Base-by-base conservation (phyloP, 2,113 vertebrate species). In the Candoia aspera region DNA sequence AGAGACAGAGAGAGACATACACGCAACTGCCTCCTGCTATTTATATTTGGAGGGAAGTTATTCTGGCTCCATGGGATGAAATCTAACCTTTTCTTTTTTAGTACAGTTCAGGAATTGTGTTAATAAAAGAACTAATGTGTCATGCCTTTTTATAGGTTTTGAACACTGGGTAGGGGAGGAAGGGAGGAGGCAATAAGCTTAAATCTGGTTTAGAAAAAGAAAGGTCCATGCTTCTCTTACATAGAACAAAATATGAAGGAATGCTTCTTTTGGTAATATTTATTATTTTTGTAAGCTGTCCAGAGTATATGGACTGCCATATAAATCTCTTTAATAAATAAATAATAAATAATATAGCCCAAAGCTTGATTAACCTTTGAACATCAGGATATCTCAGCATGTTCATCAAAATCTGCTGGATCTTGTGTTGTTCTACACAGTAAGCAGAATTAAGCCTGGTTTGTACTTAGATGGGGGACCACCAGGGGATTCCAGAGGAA, bases 11-110 rank as follows among this genome's bases (percentile, higher is more conserved):
- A 42, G 42, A n/a, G 57, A 91, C 1, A 37, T 91, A 87, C 91
- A 49, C 91, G 53, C 19, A 58, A 90, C 93, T 73, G 96, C 96
- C 96, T 96, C 93, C 93, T 95, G 96, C 95, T 96, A 95, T 95
- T 96, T 96, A 96, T 96, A 96, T 95, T 93, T 87, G 93, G 85
- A 57, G 94, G 95, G 93, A 96, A 97, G 94, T 92, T 95, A 96
- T 96, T 96, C 93, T 90, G 93, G 94, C 91, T 93, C 92, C 91
- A 92, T 93, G 93, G 33, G 94, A 95, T 96, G 96, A 96, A 97
- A 97, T 92, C 42, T 94, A 96, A 96, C 95, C 96, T 96, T 95
- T 94, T 97, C 95, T 93, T 97, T 97, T 96, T 96, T 93, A 95
- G 94, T 92, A 91, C 94, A 93, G 96, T 93, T 21, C 13, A 95